Evolutionary conservation across 2,113 vertebrate species (phyloP).

Genomic region (Paradisaea rubra): DNA sequence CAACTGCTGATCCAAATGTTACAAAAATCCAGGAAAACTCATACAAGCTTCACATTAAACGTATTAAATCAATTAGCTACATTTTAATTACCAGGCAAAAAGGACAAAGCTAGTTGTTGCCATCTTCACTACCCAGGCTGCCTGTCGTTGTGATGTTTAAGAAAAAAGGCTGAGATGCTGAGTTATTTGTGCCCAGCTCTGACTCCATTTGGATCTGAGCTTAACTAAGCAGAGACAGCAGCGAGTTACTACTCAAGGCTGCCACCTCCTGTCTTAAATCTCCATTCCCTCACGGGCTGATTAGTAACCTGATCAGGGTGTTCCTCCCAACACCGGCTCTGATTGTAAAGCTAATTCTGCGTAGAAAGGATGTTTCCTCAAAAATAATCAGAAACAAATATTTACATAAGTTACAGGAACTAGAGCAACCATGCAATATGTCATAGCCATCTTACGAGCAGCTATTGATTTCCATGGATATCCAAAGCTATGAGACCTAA

Average conservation of each 20-base stretch:
- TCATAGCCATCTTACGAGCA: background rate
- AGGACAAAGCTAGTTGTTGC: background rate
- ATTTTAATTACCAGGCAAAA: background rate
- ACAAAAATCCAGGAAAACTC: background rate
- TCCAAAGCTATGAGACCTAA: constrained; percentile 35
- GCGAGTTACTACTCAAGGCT: background rate
- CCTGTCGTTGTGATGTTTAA: background rate
- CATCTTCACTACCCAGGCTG: background rate
- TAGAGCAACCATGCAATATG: background rate
- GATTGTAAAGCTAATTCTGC: background rate
- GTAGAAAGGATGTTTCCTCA: background rate
- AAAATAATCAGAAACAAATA: background rate
- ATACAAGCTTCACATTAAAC: background rate
- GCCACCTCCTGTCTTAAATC: constrained; percentile 45
- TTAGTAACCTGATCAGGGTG: background rate
- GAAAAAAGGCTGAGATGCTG: background rate
- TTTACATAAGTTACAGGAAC: background rate
- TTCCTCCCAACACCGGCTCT: background rate
- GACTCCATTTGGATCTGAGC: background rate
- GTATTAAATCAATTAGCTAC: background rate
- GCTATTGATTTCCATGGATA: constrained; percentile 31
- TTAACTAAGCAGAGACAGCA: background rate
- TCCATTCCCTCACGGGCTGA: background rate
- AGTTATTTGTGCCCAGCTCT: background rate
- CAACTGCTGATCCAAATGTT: background rate